Percentiles rank a stretch among this genome's conserved stretches.
phyloP scores from a whole-genome alignment of 2,888 invertebrate genomes.

The Rhabditoides inermis region DNA sequence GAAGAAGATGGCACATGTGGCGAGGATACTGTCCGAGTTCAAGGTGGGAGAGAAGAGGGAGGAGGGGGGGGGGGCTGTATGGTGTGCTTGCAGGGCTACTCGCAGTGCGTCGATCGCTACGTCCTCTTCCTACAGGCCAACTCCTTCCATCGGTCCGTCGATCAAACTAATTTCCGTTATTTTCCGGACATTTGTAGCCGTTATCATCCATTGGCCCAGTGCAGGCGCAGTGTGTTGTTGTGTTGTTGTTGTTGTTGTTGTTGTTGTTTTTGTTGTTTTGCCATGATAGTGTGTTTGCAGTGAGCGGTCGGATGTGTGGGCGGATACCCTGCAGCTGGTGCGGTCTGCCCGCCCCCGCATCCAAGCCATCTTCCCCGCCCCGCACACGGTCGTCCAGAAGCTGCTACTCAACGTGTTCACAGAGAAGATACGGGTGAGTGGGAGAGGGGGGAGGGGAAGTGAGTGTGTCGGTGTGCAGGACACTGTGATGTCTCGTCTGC shows the following conservation, averaged over 20 bases:
- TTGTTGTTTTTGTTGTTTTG: no score
- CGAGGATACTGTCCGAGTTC: slow-evolving; percentile 82
- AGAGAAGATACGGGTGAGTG: slow-evolving; percentile 62
- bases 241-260: no score
- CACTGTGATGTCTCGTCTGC: slow-evolving; percentile 72
- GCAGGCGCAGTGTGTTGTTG: no score
- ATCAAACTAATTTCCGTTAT: no score
- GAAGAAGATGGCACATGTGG: slow-evolving; percentile 84
- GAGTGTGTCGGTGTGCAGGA: slow-evolving; percentile 57
- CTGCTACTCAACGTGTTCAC: slow-evolving; percentile 91
- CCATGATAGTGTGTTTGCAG: no score
- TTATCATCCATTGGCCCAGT: no score
- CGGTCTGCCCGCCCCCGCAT: slow-evolving; percentile 69
- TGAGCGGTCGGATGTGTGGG: slow-evolving; percentile 83
- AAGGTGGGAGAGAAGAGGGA: slow-evolving; percentile 61
- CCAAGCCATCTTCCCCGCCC: slow-evolving; percentile 78
- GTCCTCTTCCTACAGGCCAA: slow-evolving; percentile 84
- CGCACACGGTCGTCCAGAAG: slow-evolving; percentile 93
- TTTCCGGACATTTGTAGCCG: no score
- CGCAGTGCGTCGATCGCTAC: slow-evolving; percentile 88
- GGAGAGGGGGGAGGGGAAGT: no score
- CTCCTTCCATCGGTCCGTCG: slow-evolving; percentile 20
- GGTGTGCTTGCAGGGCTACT: slow-evolving; percentile 64
- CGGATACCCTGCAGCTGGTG: slow-evolving; percentile 79
- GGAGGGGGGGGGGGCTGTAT: no score